These are phyloP conservation scores for Pogonocichla stellata DNA, from an alignment of 2,113 vertebrate species.

Conservation along the genomic window DNA sequence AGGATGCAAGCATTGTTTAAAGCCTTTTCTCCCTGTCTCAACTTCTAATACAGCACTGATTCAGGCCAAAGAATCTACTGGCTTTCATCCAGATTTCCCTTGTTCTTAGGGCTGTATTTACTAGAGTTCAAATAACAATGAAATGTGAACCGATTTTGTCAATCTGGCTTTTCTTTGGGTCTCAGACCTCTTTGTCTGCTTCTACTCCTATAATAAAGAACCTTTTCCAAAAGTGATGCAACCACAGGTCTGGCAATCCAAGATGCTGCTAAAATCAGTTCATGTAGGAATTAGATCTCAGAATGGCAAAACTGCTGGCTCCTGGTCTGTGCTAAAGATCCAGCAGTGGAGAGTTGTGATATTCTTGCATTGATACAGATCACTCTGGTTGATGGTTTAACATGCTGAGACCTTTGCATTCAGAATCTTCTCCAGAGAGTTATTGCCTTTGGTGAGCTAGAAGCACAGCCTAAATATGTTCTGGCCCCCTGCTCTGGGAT, in stretches of 20 bases:
- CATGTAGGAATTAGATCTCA: background rate
- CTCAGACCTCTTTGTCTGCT: background rate
- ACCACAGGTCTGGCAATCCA: background rate
- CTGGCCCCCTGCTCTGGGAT: background rate
- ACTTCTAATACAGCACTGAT: background rate
- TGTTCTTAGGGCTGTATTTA: background rate
- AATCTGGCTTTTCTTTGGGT: background rate
- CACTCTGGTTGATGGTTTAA: background rate
- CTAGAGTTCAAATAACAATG: background rate
- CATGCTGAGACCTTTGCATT: background rate
- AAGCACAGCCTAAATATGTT: background rate
- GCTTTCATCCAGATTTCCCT: background rate
- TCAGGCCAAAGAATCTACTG: background rate
- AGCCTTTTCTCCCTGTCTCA: background rate
- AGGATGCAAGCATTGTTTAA: background rate
- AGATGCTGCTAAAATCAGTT: background rate
- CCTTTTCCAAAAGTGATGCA: background rate
- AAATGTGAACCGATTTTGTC: conserved; percentile 14
- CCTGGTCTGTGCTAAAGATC: background rate
- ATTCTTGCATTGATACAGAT: background rate
- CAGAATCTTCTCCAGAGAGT: background rate
- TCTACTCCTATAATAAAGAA: background rate
- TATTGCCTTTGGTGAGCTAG: background rate
- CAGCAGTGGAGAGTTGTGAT: background rate
- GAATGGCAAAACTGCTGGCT: background rate